Percentiles rank a stretch among this genome's conserved stretches.
Conservation (phyloP, 2,888 invertebrate species). For the Leucophenga maculata region DNA sequence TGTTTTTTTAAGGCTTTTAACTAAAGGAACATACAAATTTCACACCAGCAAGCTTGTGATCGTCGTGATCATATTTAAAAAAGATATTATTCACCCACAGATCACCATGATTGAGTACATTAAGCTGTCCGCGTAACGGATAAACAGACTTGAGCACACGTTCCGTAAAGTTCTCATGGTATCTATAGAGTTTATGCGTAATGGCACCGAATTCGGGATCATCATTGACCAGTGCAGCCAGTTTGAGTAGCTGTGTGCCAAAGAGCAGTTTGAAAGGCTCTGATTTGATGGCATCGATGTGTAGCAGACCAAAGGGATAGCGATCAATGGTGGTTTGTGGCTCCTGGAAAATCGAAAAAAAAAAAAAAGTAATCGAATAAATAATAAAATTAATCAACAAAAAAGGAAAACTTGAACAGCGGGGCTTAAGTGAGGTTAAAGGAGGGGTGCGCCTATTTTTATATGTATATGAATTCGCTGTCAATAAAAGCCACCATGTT, state of each 20-base stretch:
- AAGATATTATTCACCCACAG: constrained; percentile 75
- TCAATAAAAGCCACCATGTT: too few relatives aligned
- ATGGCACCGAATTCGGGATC: constrained; percentile 55
- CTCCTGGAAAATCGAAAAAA: constrained; percentile 40
- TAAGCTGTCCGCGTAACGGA: constrained; percentile 57
- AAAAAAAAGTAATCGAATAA: not conserved
- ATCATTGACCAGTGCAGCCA: constrained; percentile 56
- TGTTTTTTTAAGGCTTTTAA: too few relatives aligned
- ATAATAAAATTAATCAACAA: too few relatives aligned
- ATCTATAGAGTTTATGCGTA: constrained; percentile 59
- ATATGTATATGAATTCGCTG: too few relatives aligned
- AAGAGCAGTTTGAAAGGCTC: constrained; percentile 63
- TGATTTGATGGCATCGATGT: constrained; percentile 64
- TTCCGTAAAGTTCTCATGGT: constrained; percentile 63
- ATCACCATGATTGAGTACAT: constrained; percentile 75
- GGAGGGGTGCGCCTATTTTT: too few relatives aligned
- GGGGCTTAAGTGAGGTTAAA: too few relatives aligned
- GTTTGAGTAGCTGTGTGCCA: constrained; percentile 65
- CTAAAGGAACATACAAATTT: constrained; percentile 68
- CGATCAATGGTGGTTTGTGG: constrained; percentile 54
- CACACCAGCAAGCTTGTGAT: constrained; percentile 65
- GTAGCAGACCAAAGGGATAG: constrained; percentile 63
- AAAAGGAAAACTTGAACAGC: too few relatives aligned
- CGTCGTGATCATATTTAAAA: constrained; percentile 67
- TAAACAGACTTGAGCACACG: constrained; percentile 60